Evolutionary conservation across 2,888 invertebrate genomes (phyloP).

Genomic region (Drosophila diplacantha): DNA sequence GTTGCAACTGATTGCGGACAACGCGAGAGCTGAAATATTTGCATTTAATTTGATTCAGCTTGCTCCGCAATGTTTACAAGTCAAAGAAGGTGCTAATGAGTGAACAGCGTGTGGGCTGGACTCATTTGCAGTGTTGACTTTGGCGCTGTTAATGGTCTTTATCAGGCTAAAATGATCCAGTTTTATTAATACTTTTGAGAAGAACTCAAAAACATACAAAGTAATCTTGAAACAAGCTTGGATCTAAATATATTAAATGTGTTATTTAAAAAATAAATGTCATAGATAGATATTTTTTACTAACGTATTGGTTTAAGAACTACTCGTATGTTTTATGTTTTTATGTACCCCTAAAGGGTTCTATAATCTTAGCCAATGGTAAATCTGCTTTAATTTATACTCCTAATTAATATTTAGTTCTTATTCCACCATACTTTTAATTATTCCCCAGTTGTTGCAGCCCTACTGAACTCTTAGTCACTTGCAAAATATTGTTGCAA

Average conservation of each 20-base stretch:
- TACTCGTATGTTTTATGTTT: no score
- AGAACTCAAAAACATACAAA: no score
- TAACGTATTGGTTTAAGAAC: background rate
- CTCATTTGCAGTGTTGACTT: background rate
- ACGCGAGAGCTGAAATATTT: conserved; percentile 43
- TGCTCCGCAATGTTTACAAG: conserved; percentile 39
- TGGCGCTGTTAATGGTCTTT: background rate
- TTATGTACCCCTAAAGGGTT: no score
- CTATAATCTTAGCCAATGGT: no score
- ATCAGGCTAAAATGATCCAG: conserved; percentile 2
- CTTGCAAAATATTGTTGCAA: conserved; percentile 42
- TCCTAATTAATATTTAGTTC: background rate
- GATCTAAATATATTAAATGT: background rate
- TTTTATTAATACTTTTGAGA: background rate
- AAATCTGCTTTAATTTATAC: background rate
- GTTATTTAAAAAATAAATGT: background rate
- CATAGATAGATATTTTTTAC: background rate
- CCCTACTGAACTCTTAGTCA: conserved; percentile 6
- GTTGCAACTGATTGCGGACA: conserved; percentile 44
- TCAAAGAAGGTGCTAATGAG: conserved; percentile 51
- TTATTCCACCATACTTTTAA: background rate
- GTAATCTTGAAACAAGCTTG: background rate
- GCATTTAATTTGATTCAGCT: conserved; percentile 66
- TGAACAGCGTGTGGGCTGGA: conserved; percentile 12
- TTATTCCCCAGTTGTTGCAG: background rate